These are phyloP conservation scores for Pseudococcus viburni DNA, from an alignment of 2,888 invertebrate genomes.

Conservation along the genomic window DNA sequence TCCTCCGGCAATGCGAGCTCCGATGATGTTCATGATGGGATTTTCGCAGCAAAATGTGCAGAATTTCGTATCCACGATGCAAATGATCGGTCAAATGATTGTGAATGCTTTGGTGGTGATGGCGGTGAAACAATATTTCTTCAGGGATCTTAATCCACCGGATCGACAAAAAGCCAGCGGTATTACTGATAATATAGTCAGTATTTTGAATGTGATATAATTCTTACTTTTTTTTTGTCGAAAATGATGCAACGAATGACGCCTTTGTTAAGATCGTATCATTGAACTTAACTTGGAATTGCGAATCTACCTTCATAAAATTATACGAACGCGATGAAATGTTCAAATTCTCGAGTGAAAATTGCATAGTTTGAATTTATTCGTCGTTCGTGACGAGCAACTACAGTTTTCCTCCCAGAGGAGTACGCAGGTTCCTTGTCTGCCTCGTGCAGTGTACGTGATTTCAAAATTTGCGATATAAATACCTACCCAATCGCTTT, in stretches of 20 bases:
- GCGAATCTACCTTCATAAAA: not conserved
- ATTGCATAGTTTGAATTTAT: not conserved
- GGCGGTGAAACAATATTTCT: conserved; percentile 59
- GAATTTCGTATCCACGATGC: conserved; percentile 60
- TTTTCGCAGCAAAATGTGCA: conserved; percentile 61
- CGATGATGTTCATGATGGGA: conserved; percentile 60
- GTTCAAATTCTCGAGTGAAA: not conserved
- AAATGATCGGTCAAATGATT: conserved; percentile 59
- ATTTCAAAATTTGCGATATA: not conserved
- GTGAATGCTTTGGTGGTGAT: conserved; percentile 59
- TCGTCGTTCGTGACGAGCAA: not conserved
- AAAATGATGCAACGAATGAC: not conserved
- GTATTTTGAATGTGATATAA: conserved; percentile 53
- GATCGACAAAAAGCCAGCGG: conserved; percentile 58
- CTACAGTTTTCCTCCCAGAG: not conserved
- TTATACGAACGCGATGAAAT: not conserved
- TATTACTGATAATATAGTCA: conserved; percentile 49
- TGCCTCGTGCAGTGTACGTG: not conserved
- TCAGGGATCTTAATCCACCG: conserved; percentile 44
- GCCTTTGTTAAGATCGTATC: not conserved
- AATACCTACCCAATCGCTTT: too few species aligned
- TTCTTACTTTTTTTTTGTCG: not conserved
- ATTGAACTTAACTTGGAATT: conserved; percentile 7
- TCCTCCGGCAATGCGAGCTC: conserved; percentile 41
- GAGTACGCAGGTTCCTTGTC: not conserved